phyloP scores from a whole-genome alignment of 2,113 vertebrate species.

The Hyperopisus bebe region DNA sequence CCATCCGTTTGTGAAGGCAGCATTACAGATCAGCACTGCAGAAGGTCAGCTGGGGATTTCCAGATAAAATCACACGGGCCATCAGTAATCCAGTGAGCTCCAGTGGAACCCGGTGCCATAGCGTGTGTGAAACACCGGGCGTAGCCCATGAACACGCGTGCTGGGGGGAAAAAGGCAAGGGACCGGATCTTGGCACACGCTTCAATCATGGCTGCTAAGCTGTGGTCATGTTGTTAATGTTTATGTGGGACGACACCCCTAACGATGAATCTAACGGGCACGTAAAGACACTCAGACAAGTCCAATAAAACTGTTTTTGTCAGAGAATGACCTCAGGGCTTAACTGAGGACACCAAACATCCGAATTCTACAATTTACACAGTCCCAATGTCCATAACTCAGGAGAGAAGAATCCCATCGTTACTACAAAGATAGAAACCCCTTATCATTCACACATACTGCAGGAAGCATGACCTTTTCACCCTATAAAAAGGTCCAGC shows the following conservation, averaged over 20 bases:
- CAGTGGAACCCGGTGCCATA: neutral
- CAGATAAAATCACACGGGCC: neutral
- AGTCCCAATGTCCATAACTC: neutral
- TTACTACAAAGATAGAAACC: neutral
- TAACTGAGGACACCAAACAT: neutral
- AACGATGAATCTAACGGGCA: neutral
- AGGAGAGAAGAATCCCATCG: neutral
- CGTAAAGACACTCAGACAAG: neutral
- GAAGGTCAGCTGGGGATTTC: neutral
- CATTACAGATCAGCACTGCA: neutral
- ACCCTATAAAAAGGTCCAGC: neutral
- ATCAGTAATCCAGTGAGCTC: neutral
- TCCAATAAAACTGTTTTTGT: neutral
- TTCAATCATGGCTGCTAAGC: neutral
- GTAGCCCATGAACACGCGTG: neutral
- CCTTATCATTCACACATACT: neutral
- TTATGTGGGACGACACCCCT: neutral
- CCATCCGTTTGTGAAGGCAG: neutral
- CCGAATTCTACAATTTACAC: neutral
- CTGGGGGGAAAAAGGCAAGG: neutral
- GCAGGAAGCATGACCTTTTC: neutral
- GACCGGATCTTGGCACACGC: neutral
- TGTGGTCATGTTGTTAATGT: neutral
- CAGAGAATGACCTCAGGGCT: neutral
- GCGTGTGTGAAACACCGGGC: neutral